These are phyloP conservation scores for Megaptera novaeangliae DNA, from an alignment of 2,113 vertebrate species.

Conservation along the genomic window DNA sequence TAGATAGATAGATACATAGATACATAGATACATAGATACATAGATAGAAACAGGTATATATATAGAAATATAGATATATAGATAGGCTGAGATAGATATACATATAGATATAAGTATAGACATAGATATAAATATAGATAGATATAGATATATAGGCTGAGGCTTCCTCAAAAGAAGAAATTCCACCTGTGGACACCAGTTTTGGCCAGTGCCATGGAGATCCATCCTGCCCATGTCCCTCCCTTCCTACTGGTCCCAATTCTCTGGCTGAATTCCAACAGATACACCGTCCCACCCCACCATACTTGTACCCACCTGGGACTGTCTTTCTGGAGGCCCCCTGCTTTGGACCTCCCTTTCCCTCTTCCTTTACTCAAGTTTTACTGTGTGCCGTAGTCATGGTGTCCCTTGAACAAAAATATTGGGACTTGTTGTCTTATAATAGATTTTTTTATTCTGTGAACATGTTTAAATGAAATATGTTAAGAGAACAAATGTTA, in stretches of 20 bases:
- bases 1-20: not conserved
- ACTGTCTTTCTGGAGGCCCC: not conserved
- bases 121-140: not conserved
- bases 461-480: not conserved
- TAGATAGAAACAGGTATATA: not conserved
- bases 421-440: not conserved
- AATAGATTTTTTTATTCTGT: not conserved
- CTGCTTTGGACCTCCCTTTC: not conserved
- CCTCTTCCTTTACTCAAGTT: not conserved
- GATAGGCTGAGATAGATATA: not conserved
- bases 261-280: not conserved
- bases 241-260: not conserved
- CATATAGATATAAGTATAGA: not conserved
- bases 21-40: not conserved
- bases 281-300: rapidly evolving
- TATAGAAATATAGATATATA: not conserved
- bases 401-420: not conserved
- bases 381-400: not conserved
- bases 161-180: not conserved
- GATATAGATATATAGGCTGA: not conserved
- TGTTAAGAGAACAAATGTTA: not conserved
- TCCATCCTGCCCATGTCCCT: not conserved
- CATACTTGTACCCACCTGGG: too few relatives aligned
- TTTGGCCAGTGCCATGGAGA: not conserved
- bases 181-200: not conserved